Conservation (phyloP, 2,888 invertebrate species). For the Salticus scenicus region DNA sequence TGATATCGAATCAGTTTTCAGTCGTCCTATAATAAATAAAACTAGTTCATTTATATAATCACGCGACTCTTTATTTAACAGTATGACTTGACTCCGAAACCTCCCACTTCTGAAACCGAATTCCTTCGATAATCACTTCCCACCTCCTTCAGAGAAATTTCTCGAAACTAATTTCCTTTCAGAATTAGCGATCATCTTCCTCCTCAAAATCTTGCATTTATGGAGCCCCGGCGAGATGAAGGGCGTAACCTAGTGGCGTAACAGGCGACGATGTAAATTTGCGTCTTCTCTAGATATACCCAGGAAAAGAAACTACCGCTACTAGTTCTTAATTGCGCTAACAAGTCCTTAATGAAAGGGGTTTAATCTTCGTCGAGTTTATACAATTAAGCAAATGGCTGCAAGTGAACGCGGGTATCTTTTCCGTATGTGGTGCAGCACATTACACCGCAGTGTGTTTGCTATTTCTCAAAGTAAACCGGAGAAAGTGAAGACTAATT, state of each 20-base stretch:
- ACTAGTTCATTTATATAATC: no score
- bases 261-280: no score
- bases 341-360: neutral
- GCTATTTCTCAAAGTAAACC: neutral
- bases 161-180: neutral
- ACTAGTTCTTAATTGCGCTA: constrained; percentile 2
- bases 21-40: no score
- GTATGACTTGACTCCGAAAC: neutral
- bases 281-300: no score
- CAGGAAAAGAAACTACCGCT: no score
- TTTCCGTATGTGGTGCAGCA: neutral
- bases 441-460: neutral
- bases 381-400: constrained; percentile 8
- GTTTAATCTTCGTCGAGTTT: neutral
- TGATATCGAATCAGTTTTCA: no score
- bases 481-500: neutral
- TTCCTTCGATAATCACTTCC: neutral
- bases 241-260: neutral
- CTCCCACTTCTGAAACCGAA: neutral
- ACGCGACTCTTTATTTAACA: no score
- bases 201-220: neutral
- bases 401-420: neutral
- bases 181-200: no score
- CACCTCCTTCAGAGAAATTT: neutral
- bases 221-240: neutral